Evolutionary conservation across 2,888 invertebrate genomes (phyloP), one percentile per base, ranked within the genome.

Genomic region (Tenthredo amoena): DNA sequence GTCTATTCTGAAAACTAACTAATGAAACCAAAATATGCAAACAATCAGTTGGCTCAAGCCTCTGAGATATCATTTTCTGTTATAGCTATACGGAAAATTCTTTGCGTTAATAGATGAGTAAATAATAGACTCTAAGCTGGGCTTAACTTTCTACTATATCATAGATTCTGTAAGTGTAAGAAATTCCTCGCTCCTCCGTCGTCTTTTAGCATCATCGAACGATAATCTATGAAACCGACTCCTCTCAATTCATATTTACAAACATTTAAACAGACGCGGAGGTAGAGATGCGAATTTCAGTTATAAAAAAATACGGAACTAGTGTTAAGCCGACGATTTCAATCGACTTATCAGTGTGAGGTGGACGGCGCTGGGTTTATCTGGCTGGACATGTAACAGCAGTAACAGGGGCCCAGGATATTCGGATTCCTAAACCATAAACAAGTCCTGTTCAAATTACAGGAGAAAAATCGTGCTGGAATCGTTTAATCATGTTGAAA

Each of bases 281-380:
- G 50, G n/a, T 9, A 43, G n/a, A 68, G 26, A 62, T 18, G 65
- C 68, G 40, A 85, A 62, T 58, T 37, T 65, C 0, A 34, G 9
- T 34, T 21, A 34, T 79, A 65, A 79, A 68, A 85, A 85, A 77
- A 85, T 81, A 85, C 40, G 40, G 47, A 79, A 65, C 85, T 85
- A 65, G 68, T n/a, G 43, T 81, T 58, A 18, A 26, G 68, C 68
- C 34, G 34, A 34, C 85, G 87, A 87, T 34, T 83, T 68, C 83
- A 62, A 58, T 88, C 87, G 88, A 86, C 86, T 86, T 85, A 81
- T 89, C 88, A 91, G 89, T 89, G 88, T 87, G 91, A 91, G 88
- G 90, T 92, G 92, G 93, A 93, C 93, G 93, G 93, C 90, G 91
- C 91, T 91, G 90, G 89, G 89, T 91, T 90, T 88, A 90, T 90